Evolutionary conservation across 2,113 vertebrate species (phyloP).

Genomic region (Campylomormyrus numenius): DNA sequence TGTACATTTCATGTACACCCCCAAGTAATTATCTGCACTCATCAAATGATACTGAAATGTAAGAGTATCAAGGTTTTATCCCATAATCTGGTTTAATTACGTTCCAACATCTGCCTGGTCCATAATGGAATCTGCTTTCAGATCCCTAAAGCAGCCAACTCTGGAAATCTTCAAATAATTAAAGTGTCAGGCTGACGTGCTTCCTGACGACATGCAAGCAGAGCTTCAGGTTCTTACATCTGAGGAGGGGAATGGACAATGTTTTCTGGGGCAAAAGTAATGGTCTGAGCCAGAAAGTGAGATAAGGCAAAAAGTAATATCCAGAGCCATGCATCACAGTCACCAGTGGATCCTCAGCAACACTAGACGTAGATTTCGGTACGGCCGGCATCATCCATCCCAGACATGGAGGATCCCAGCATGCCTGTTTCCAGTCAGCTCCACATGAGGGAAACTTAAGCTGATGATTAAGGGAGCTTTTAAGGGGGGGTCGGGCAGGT

Average conservation of each 20-base stretch:
- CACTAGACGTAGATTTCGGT: background rate
- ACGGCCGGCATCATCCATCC: too few relatives aligned
- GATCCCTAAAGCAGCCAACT: slow-evolving; percentile 26
- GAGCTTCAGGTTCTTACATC: slow-evolving; percentile 10
- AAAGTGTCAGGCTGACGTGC: slow-evolving; percentile 27
- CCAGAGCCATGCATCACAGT: background rate
- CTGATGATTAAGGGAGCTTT: background rate
- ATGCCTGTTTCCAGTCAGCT: background rate
- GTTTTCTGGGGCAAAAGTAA: slow-evolving; percentile 8
- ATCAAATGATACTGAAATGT: background rate
- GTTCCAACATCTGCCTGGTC: slow-evolving; percentile 33
- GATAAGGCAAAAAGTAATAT: background rate
- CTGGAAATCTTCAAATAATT: slow-evolving; percentile 44
- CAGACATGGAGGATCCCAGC: background rate
- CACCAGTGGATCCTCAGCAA: background rate
- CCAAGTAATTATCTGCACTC: background rate
- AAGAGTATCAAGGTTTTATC: slow-evolving; percentile 30
- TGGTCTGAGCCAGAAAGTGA: background rate
- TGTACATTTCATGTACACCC: background rate
- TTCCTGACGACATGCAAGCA: slow-evolving; percentile 20
- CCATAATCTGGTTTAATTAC: slow-evolving; percentile 40
- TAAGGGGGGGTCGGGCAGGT: background rate
- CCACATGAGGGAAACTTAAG: background rate
- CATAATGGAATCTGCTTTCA: slow-evolving; percentile 15
- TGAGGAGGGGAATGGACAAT: slow-evolving; percentile 23